These are phyloP conservation scores for Reticulitermes lucifugus DNA, from an alignment of 2,888 invertebrate genomes.

Conservation along the genomic window DNA sequence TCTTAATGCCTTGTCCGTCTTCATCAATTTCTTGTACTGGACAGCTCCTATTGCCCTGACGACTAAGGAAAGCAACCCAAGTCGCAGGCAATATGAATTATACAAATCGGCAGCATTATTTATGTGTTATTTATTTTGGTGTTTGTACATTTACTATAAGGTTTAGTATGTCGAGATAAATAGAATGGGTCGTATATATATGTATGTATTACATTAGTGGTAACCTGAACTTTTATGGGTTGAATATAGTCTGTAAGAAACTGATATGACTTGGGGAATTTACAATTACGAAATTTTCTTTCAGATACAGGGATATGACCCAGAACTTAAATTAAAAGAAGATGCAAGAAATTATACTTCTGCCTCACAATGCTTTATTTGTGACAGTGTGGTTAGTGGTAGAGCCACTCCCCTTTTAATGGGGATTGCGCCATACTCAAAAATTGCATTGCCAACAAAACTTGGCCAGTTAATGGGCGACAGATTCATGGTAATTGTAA, in stretches of 20 bases:
- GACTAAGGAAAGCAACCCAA: conserved; percentile 20
- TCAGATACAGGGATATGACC: background rate
- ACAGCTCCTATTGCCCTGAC: background rate
- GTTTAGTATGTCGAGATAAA: background rate
- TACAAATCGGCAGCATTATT: background rate
- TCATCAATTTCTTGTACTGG: background rate
- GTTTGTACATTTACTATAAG: background rate
- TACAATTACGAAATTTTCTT: background rate
- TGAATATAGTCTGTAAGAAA: too few species aligned
- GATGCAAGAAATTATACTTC: background rate
- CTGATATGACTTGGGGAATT: background rate
- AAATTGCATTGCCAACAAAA: conserved; percentile 50
- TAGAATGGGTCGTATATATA: background rate
- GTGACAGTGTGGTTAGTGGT: conserved; percentile 44
- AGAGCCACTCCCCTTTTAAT: conserved; percentile 43
- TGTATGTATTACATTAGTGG: background rate
- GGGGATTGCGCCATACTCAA: conserved; percentile 45
- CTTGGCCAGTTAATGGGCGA: conserved; percentile 53
- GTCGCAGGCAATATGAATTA: background rate
- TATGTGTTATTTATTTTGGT: background rate
- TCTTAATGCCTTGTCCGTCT: background rate
- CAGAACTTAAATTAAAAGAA: background rate
- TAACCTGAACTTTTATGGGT: background rate
- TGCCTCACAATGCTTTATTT: conserved; percentile 47
- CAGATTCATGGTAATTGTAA: conserved; percentile 51